Base-by-base conservation (phyloP, 2,797 vertebrate genomes). In the Neosalanx taihuensis region DNA sequence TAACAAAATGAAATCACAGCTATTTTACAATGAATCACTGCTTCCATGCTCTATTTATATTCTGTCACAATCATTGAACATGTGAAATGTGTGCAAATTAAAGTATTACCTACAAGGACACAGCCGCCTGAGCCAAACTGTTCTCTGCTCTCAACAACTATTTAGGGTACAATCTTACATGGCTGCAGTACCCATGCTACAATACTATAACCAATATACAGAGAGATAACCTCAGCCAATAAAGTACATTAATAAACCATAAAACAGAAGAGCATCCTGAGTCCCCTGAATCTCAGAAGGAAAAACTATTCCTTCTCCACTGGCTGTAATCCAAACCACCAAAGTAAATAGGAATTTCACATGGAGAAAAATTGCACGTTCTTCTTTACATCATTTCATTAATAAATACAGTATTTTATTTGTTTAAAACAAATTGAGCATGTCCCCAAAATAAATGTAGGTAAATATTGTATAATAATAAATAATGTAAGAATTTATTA, bases 341-440 rank as follows among this genome's bases (percentile, higher is more conserved):
- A 90, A 85, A 87, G 88, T 88, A 90, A 93, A 92, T 86, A 92
- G 23, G 29, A 76, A 77, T 79, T 84, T 91, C 81, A 81, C 79
- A 74, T 76, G 84, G 84, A 82, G 84, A 87, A 86, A 89, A 86
- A 77, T n/a, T 80, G 83, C 81, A 92, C 85, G 91, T 90, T 93
- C 89, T 90, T 91, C 90, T 92, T 92, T 92, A 89, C 82, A 76
- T 83, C 84, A 78, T 87, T 90, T 90, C 87, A 80, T 87, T 86
- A 26, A 26, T 78, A 86, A 86, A 91, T 80, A 91, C 91, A 93
- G 89, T 87, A 79, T 90, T 90, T 85, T 86, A 90, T 92, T 90
- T 93, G 91, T 92, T 72, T 41, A 89, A 84, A 30, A 60, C 75
- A 26, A 26, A 26, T 73, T 82, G 87, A 89, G 72, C 20, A n/a